phyloP scores from a whole-genome alignment of 2,888 invertebrate species.

The Euclidia mi region DNA sequence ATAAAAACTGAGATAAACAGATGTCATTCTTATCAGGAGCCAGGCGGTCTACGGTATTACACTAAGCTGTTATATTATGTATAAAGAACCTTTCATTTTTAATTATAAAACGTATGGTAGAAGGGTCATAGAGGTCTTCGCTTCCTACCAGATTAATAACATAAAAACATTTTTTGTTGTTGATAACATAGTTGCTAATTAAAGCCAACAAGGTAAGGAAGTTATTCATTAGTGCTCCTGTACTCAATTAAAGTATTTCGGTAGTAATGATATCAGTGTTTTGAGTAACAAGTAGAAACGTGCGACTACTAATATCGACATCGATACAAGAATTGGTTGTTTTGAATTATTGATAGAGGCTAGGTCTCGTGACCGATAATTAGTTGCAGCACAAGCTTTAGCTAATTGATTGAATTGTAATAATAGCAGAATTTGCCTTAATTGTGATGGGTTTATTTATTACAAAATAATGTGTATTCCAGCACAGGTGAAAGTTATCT shows the following conservation, averaged over 20 bases:
- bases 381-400: too few relatives aligned
- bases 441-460: too few relatives aligned
- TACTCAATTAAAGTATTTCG: conserved; percentile 39
- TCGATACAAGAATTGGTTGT: too few relatives aligned
- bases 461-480: too few relatives aligned
- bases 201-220: conserved; percentile 68
- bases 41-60: conserved; percentile 79
- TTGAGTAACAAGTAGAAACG: too few relatives aligned
- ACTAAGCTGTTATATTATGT: conserved; percentile 58
- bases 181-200: conserved; percentile 79
- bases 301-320: too few relatives aligned
- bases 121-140: conserved; percentile 74
- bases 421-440: too few relatives aligned
- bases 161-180: conserved; percentile 63
- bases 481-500: too few relatives aligned
- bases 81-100: conserved; percentile 80
- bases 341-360: too few relatives aligned
- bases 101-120: conserved; percentile 63
- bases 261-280: conserved; percentile 32
- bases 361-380: too few relatives aligned
- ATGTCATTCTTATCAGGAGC: conserved; percentile 79
- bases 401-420: too few relatives aligned
- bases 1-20: conserved; percentile 56
- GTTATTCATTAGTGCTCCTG: conserved; percentile 60
- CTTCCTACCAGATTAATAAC: conserved; percentile 79